Conservation (phyloP, 2,888 invertebrate species). For the Pinctada fucata region DNA sequence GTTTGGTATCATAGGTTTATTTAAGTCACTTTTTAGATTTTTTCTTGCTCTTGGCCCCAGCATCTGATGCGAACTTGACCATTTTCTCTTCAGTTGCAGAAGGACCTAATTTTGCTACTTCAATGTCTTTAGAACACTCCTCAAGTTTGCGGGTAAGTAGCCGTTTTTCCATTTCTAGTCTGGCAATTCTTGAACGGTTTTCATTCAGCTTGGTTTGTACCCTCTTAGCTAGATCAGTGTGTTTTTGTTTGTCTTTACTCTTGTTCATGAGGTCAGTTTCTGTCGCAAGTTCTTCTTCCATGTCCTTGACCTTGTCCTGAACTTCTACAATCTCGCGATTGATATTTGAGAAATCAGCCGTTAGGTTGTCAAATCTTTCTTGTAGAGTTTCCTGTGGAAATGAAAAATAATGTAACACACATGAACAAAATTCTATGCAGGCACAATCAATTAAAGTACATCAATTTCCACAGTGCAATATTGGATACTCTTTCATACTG, state of each 20-base stretch:
- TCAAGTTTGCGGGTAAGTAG: conserved; percentile 55
- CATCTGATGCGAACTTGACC: conserved; percentile 23
- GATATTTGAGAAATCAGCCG: conserved; percentile 65
- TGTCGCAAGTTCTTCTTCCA: conserved; percentile 57
- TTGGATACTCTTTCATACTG: too few species aligned
- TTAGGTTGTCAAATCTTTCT: conserved; percentile 64
- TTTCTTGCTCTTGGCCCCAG: conserved; percentile 28
- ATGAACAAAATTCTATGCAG: too few species aligned
- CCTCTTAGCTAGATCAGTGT: conserved; percentile 44
- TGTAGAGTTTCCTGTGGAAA: conserved; percentile 51
- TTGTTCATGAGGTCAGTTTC: conserved; percentile 54
- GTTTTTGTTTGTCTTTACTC: conserved; percentile 49
- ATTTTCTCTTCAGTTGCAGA: conserved; percentile 22
- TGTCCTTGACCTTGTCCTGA: conserved; percentile 52
- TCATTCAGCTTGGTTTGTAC: conserved; percentile 49
- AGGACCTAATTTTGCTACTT: conserved; percentile 15
- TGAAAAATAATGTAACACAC: not conserved
- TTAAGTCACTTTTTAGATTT: conserved; percentile 15
- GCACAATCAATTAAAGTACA: too few species aligned
- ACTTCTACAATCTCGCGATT: conserved; percentile 57
- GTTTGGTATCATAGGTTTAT: too few species aligned
- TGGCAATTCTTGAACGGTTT: conserved; percentile 43
- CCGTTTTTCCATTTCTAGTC: conserved; percentile 60
- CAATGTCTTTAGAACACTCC: conserved; percentile 40
- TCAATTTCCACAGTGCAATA: too few species aligned